These are phyloP conservation scores for Agriopis aurantiaria DNA, from an alignment of 2,888 invertebrate genomes.

Conservation along the genomic window DNA sequence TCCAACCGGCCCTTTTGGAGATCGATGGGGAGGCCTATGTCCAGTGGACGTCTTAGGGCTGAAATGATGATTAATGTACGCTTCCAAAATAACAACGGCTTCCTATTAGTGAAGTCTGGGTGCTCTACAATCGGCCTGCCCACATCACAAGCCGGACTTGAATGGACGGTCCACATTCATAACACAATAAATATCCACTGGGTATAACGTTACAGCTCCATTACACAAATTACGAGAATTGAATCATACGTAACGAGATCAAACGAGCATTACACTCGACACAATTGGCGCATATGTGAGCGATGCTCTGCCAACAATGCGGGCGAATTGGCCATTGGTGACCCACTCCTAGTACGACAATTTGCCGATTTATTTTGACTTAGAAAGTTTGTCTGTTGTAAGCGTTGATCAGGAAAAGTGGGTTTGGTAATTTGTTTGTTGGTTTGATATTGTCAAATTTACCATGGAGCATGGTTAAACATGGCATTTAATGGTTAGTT, in stretches of 20 bases:
- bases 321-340: conserved; percentile 18
- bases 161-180: background rate
- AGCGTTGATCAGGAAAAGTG: background rate
- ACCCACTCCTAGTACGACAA: conserved; percentile 8
- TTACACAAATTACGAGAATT: conserved; percentile 20
- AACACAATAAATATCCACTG: background rate
- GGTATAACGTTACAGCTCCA: background rate
- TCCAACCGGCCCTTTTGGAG: no score
- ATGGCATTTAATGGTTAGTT: no score
- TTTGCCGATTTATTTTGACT: background rate
- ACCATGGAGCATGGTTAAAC: background rate
- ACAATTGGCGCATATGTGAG: conserved; percentile 40
- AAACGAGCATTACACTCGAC: conserved; percentile 22
- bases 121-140: background rate
- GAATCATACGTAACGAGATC: conserved; percentile 35
- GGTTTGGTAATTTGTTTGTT: background rate
- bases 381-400: background rate
- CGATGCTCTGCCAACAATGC: conserved; percentile 23
- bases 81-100: no score
- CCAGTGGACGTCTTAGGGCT: no score
- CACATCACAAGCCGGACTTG: background rate
- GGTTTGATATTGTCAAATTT: background rate
- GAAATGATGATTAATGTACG: no score
- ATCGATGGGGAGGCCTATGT: no score
- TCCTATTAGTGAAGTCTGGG: no score